Evolutionary conservation across 2,113 vertebrate species (phyloP), one percentile per base, ranked within the genome.

Genomic region (Dromas ardeola): DNA sequence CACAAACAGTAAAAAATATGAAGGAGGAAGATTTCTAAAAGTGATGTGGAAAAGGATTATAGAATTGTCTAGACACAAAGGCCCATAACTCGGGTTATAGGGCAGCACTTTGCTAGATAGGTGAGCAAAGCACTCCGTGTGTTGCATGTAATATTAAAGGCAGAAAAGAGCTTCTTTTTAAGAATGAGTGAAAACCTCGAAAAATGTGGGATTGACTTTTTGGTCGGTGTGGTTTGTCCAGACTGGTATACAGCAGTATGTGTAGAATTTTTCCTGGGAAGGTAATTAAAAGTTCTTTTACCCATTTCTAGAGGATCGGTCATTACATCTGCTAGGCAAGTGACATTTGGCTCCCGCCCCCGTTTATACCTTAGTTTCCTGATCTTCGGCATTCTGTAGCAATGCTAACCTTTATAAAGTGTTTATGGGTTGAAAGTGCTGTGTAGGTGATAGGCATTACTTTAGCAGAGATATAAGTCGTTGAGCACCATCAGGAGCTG

Each of bases 331-430:
- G 30, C 38, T 36, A 23, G 53, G 22, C 17, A 50, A 34, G 12
- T 6, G 47, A 61, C 4, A 12, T 23, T 38, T 20, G 21, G 1
- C 15, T 25, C 13, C 22, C 27, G 0, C 7, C 53, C 5, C 2
- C 14, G 0, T 84, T 72, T 66, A 25, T 50, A 15, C 59, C 36
- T 32, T 11, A 29, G 42, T 88, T 92, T 66, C 63, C 58, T 17
- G 19, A 26, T 90, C 53, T 90, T 61, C 15, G 29, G 13, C 13
- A 3, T 62, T 55, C 42, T 32, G 45, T 18, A n/a, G 42, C 38
- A 45, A 18, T 3, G 9, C 18, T 45, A 73, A 22, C 27, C 8
- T 72, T 87, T 34, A 9, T 0, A 4, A 88, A 56, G 58, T 17
- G 62, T 80, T 80, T 47, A 27, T 55, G n/a, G 32, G 12, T 30